Conservation (phyloP, 2,888 invertebrate genomes). For the Ectemnius continuus region DNA sequence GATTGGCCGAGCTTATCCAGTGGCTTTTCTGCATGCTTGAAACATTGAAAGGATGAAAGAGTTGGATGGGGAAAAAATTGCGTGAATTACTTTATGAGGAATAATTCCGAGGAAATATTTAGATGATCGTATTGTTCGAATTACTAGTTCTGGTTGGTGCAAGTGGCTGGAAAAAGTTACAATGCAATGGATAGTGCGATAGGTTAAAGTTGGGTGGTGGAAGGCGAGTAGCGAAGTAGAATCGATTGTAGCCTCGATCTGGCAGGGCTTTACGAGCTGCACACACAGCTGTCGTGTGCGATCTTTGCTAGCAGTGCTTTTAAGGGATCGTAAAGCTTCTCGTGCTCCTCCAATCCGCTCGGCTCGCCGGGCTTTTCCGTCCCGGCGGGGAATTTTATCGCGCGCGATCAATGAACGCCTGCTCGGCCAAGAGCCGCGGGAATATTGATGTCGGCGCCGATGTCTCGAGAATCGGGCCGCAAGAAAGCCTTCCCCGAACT, state of each 20-base stretch:
- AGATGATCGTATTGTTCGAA: no score
- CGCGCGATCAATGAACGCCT: constrained; percentile 30
- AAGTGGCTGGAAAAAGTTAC: no score
- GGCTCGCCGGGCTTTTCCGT: constrained; percentile 27
- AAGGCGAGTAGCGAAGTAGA: no score
- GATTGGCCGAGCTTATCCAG: no score
- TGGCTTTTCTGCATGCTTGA: no score
- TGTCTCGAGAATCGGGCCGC: constrained; percentile 14
- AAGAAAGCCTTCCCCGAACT: constrained; percentile 19
- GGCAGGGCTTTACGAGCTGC: constrained; percentile 42
- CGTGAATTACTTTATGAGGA: no score
- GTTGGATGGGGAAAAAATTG: no score
- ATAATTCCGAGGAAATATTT: no score
- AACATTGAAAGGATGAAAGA: no score
- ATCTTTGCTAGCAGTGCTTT: constrained; percentile 37
- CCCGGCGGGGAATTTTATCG: constrained; percentile 37
- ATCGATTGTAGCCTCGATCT: constrained; percentile 26
- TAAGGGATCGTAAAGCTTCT: constrained; percentile 47
- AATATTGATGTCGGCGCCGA: constrained; percentile 48
- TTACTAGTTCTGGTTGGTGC: no score
- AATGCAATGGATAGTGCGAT: no score
- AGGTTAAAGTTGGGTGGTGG: no score
- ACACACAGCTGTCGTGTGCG: constrained; percentile 22
- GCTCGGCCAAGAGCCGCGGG: constrained; percentile 14
- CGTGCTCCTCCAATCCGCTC: constrained; percentile 25